Percentiles rank a stretch among this genome's conserved stretches.
phyloP scores from a whole-genome alignment of 2,113 vertebrate species.

The Aleadryas rufinucha region DNA sequence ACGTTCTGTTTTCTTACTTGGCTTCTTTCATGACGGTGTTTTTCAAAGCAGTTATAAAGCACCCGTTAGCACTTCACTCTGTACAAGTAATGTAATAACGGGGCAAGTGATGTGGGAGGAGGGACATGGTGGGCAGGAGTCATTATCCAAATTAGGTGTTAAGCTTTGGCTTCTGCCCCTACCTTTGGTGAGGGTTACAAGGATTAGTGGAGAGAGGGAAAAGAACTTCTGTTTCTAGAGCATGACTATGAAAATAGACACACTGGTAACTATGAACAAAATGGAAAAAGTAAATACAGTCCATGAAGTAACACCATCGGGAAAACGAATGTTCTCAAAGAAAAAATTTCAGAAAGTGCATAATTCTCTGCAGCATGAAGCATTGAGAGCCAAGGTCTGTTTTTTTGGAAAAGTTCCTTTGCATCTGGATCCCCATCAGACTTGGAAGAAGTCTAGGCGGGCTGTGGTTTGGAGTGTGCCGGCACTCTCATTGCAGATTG shows the following conservation, averaged over 20 bases:
- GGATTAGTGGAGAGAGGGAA: conserved; percentile 37
- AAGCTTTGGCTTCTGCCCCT: conserved; percentile 34
- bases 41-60: conserved; percentile 28
- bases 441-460: conserved; percentile 61
- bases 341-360: conserved; percentile 43
- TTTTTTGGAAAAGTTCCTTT: conserved; percentile 63
- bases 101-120: conserved; percentile 2
- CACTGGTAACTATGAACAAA: conserved; percentile 47
- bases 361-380: conserved; percentile 56
- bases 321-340: conserved; percentile 67
- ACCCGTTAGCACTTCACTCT: neutral
- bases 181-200: conserved; percentile 26
- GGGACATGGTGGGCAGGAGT: conserved; percentile 5
- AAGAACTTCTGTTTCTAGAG: conserved; percentile 50
- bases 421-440: conserved; percentile 61
- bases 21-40: neutral
- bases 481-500: conserved; percentile 14
- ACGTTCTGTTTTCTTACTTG: neutral
- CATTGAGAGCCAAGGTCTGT: conserved; percentile 40
- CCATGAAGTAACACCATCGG: conserved; percentile 53
- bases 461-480: conserved; percentile 53
- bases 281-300: conserved; percentile 62
- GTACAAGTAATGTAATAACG: conserved; percentile 28
- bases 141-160: conserved; percentile 57
- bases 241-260: conserved; percentile 50